Evolutionary conservation across 2,113 vertebrate genomes (phyloP), one percentile per base, ranked within the genome.

Genomic region (Calyptommatus sinebrachiatus): DNA sequence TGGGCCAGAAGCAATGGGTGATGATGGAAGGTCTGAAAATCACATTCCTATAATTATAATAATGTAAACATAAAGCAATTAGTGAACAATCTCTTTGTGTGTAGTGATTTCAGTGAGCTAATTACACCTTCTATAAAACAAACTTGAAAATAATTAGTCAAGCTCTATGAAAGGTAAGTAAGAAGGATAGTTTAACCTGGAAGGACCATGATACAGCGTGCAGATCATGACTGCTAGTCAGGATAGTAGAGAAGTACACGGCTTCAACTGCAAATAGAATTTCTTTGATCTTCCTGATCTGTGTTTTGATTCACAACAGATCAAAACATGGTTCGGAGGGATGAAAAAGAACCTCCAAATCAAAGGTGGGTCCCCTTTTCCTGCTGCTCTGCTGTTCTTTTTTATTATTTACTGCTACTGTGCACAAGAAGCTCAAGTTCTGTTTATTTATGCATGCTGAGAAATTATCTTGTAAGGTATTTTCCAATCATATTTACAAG

Each of bases 1-100:
- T 41, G 35, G 57, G 76, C 85, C 83, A 84, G 63, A 48, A 71
- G 45, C 29, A 71, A 69, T 22, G 5, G 16, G 53, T 12, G 53
- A 8, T 14, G 53, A 18, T 12, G 20, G 28, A 65, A 16, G 26
- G 11, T 65, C 26, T 14, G 14, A 65, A 65, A 28, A 28, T 26
- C 9, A 65, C 63, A n/a, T 41, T 41, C 35, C 35, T 4, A 26
- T 28, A 1, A 0, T 69, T 46, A 53, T 41, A 53, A 26, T 70
- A 31, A 67, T 3, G 10, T 20, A 77, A 78, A 68, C 10, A 24
- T 35, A 71, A 16, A 79, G 8, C 11, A 46, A 67, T 18, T 66
- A 68, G 71, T 0, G 0, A 24, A 78, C 66, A 31, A 0, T 18
- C 21, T 63, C 65, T 68, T 62, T 7, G 7, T 68, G 35, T 77